These are phyloP conservation scores for Hippopotamyrus pictus DNA, from an alignment of 2,797 vertebrate species.

Conservation along the genomic window DNA sequence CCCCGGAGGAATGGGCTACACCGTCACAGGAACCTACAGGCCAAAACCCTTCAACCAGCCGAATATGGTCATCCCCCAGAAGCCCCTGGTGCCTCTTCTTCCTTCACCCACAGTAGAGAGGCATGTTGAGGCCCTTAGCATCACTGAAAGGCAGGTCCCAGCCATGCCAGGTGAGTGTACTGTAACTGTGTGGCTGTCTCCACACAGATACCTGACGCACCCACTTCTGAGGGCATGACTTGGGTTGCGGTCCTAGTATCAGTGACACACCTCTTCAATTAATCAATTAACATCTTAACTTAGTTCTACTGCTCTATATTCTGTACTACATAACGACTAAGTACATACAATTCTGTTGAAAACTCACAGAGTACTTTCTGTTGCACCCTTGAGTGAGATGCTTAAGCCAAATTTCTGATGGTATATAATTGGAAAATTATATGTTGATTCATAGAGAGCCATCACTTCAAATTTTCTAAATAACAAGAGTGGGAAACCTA, in stretches of 20 bases:
- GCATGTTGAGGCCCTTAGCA: constrained; percentile 80
- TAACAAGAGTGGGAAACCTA: background rate
- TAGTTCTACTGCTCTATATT: background rate
- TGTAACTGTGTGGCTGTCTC: background rate
- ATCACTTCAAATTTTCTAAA: background rate
- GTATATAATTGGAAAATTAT: background rate
- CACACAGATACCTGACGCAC: background rate
- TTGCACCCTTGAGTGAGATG: background rate
- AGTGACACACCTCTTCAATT: background rate
- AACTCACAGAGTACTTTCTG: background rate
- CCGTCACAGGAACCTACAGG: constrained; percentile 78
- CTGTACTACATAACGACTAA: background rate
- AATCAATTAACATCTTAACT: background rate
- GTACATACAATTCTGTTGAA: background rate
- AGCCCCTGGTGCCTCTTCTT: constrained; percentile 68
- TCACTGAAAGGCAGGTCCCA: constrained; percentile 69
- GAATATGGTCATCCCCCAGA: constrained; percentile 66
- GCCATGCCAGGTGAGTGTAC: constrained; percentile 71
- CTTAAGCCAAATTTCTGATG: background rate
- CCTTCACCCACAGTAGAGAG: constrained; percentile 81
- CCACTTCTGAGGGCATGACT: background rate
- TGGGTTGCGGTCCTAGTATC: background rate
- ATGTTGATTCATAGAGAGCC: background rate
- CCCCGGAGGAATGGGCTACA: constrained; percentile 98
- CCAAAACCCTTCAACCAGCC: constrained; percentile 54